Evolutionary conservation across 2,888 invertebrate genomes (phyloP).

Genomic region (Cenopis cana): DNA sequence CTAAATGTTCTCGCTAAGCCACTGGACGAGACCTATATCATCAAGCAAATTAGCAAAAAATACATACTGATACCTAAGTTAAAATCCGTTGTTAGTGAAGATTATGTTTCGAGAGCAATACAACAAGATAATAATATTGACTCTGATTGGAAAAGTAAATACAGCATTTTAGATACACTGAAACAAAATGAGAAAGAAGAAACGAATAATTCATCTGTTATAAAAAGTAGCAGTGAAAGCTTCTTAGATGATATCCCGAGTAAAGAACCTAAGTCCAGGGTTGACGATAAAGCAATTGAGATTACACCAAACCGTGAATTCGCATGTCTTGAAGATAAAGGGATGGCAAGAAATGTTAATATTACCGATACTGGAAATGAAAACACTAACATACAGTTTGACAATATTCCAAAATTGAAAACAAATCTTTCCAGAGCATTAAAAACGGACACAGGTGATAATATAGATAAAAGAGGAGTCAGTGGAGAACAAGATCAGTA

Average conservation of each 20-base stretch:
- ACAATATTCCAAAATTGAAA: background rate
- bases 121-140: slow-evolving; percentile 53
- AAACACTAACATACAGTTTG: background rate
- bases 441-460: background rate
- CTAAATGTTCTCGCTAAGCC: slow-evolving; percentile 46
- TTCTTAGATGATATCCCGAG: slow-evolving; percentile 11
- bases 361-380: background rate
- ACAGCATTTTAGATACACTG: slow-evolving; percentile 72
- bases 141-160: slow-evolving; percentile 77
- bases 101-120: slow-evolving; percentile 46
- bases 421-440: background rate
- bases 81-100: slow-evolving; percentile 49
- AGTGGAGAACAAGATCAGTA: background rate
- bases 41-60: slow-evolving; percentile 73
- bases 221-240: slow-evolving; percentile 16
- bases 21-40: slow-evolving; percentile 57
- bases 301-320: background rate
- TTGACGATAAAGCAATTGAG: slow-evolving; percentile 12
- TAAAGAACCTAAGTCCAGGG: background rate
- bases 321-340: slow-evolving; percentile 1
- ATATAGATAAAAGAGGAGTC: background rate
- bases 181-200: slow-evolving; percentile 65
- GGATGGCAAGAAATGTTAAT: background rate
- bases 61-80: slow-evolving; percentile 76
- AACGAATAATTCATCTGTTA: slow-evolving; percentile 18